Evolutionary conservation across 1,140 invertebrate genomes (phyloP).

Genomic region (Drosophila saltans): DNA sequence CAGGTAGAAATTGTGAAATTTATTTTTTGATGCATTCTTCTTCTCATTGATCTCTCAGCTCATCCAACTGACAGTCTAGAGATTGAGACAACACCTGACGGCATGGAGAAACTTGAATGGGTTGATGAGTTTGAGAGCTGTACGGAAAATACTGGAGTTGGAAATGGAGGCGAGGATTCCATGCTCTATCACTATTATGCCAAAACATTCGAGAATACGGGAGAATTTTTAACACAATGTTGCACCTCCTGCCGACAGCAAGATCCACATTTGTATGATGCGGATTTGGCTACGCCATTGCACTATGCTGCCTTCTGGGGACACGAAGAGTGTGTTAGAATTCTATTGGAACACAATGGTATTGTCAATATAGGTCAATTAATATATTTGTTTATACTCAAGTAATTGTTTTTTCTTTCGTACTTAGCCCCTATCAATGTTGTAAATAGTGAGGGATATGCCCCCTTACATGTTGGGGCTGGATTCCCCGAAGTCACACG

Average conservation of each 20-base stretch:
- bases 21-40: not conserved
- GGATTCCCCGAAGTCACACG: slow-evolving; percentile 84
- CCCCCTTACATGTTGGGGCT: slow-evolving; percentile 94
- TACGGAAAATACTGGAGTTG: slow-evolving; percentile 53
- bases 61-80: slow-evolving; percentile 73
- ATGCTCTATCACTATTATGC: slow-evolving; percentile 84
- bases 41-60: slow-evolving; percentile 25
- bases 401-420: not conserved
- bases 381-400: not conserved
- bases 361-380: not conserved
- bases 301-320: slow-evolving; percentile 86
- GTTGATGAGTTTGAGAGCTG: slow-evolving; percentile 84
- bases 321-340: slow-evolving; percentile 84
- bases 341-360: slow-evolving; percentile 93
- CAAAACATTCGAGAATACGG: slow-evolving; percentile 85
- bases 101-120: slow-evolving; percentile 86
- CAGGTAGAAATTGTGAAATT: not conserved
- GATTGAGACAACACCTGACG: slow-evolving; percentile 85
- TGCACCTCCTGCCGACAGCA: slow-evolving; percentile 61
- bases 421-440: slow-evolving; percentile 87
- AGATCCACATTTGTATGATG: slow-evolving; percentile 85
- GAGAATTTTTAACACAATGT: slow-evolving; percentile 79
- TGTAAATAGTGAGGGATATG: slow-evolving; percentile 94
- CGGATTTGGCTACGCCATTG: slow-evolving; percentile 84
- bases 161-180: slow-evolving; percentile 45